phyloP scores from a whole-genome alignment of 2,888 invertebrate species.

The Laspeyria flexula region DNA sequence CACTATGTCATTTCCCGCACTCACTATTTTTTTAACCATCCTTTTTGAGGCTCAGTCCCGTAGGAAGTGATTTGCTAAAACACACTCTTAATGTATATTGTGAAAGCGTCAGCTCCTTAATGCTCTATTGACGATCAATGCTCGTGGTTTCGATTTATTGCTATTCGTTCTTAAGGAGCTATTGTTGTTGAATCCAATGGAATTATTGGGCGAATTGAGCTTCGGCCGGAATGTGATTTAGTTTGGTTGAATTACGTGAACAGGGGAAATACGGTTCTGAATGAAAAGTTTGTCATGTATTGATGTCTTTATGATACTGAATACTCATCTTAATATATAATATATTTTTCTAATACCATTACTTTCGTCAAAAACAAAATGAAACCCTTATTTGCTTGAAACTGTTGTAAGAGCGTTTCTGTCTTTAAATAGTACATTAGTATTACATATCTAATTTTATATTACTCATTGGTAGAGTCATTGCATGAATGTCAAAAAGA shows the following conservation, averaged over 20 bases:
- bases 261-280: constrained; percentile 30
- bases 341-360: too few relatives aligned
- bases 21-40: constrained; percentile 75
- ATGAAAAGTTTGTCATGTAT: constrained; percentile 30
- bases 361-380: too few relatives aligned
- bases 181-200: constrained; percentile 74
- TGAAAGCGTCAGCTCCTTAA: constrained; percentile 77
- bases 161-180: constrained; percentile 72
- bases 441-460: too few relatives aligned
- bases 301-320: constrained; percentile 15
- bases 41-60: constrained; percentile 62
- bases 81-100: constrained; percentile 82
- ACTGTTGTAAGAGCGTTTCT: too few relatives aligned
- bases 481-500: too few relatives aligned
- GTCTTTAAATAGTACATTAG: too few relatives aligned
- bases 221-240: constrained; percentile 59
- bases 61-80: constrained; percentile 85
- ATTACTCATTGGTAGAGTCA: too few relatives aligned
- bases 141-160: constrained; percentile 77
- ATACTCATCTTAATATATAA: too few relatives aligned
- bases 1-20: constrained; percentile 81
- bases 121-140: constrained; percentile 79
- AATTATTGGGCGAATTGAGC: constrained; percentile 71
- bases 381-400: too few relatives aligned
- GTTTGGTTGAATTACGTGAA: constrained; percentile 57